A percentile compares a stretch with the other conserved stretches of the same genome.
These are phyloP conservation scores for Himalopsyche kuldschensis DNA, from an alignment of 2,888 invertebrate species.

Conservation along the genomic window DNA sequence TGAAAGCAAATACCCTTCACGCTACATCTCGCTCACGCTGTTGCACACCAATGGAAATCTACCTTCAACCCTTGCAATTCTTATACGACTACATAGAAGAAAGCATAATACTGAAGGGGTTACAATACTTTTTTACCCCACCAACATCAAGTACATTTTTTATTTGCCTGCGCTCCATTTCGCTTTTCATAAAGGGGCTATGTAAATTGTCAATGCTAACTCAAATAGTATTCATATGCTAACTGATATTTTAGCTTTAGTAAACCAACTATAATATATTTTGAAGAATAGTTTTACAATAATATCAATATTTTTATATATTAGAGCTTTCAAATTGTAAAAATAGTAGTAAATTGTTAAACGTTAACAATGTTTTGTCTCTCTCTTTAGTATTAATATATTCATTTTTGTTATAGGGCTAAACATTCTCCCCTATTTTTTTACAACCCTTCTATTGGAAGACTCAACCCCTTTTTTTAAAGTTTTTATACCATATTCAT, in stretches of 20 bases:
- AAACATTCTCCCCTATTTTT: slow-evolving; percentile 42
- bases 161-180: neutral
- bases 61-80: slow-evolving; percentile 31
- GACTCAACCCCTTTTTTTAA: slow-evolving; percentile 16
- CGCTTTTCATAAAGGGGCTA: neutral
- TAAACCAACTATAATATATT: neutral
- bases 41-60: slow-evolving; percentile 17
- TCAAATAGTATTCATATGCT: neutral
- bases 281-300: neutral
- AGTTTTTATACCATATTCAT: neutral
- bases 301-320: neutral
- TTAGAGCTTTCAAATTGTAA: neutral
- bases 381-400: neutral
- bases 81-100: slow-evolving; percentile 17
- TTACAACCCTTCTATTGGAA: slow-evolving; percentile 29
- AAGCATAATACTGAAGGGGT: slow-evolving; percentile 23
- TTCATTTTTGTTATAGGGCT: slow-evolving; percentile 51
- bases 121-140: slow-evolving; percentile 29
- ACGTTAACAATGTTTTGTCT: neutral
- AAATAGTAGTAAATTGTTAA: neutral
- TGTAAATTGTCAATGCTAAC: neutral
- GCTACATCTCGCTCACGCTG: slow-evolving; percentile 28
- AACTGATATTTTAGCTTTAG: neutral
- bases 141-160: neutral
- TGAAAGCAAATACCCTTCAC: neutral